Conservation (phyloP, 2,113 vertebrate species). For the Euleptes europaea region DNA sequence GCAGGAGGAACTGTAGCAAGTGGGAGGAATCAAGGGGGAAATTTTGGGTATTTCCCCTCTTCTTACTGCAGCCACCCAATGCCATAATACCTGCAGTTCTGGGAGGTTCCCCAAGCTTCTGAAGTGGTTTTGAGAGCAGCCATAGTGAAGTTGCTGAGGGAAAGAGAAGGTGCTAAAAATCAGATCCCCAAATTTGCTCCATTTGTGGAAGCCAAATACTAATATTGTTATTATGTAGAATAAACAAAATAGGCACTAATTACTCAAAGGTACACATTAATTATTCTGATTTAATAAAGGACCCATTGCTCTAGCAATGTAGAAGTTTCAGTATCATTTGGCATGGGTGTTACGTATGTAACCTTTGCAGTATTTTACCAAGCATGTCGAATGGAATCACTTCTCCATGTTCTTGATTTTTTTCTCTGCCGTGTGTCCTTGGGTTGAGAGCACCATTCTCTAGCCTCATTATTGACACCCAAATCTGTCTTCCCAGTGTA, state of each 20-base stretch:
- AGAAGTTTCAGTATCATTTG: not conserved
- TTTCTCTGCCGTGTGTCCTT: not conserved
- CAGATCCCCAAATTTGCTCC: no score
- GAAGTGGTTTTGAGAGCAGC: no score
- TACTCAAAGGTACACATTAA: not conserved
- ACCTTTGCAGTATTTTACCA: not conserved
- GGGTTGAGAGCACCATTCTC: conserved; percentile 20
- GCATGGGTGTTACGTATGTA: not conserved
- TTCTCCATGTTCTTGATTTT: conserved; percentile 34
- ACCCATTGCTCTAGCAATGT: not conserved
- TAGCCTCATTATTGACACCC: conserved; percentile 2
- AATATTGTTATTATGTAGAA: not conserved
- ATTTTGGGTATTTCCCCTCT: no score
- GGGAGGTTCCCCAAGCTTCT: no score
- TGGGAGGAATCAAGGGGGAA: no score
- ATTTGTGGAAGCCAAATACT: no score
- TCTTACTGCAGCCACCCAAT: no score
- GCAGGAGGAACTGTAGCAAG: no score
- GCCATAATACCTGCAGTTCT: no score
- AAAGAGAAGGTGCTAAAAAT: no score
- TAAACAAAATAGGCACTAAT: not conserved
- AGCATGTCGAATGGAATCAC: conserved; percentile 21
- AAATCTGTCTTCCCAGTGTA: not conserved
- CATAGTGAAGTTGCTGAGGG: no score
- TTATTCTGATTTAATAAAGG: not conserved